These are phyloP conservation scores for Drosophila ustulata DNA, from an alignment of 2,888 invertebrate species.

Conservation along the genomic window DNA sequence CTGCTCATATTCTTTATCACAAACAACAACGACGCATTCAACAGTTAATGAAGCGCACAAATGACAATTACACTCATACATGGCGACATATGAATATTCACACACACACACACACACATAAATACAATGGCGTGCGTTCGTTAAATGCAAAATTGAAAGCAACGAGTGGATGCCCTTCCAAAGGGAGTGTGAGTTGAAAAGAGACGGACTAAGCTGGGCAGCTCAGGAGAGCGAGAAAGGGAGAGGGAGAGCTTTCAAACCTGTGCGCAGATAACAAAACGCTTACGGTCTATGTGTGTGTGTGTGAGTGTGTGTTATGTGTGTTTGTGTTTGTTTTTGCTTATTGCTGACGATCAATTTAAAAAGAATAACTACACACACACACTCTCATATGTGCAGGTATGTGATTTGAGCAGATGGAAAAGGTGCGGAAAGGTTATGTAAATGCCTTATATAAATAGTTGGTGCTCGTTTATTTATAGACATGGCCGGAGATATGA, in stretches of 20 bases:
- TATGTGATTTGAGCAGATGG: background rate
- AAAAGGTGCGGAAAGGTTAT: constrained; percentile 32
- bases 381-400: constrained; percentile 9
- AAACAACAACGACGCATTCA: constrained; percentile 39
- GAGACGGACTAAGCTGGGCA: constrained; percentile 8
- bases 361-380: constrained; percentile 20
- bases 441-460: constrained; percentile 30
- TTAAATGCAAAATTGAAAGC: constrained; percentile 48
- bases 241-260: constrained; percentile 27
- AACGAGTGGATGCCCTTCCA: constrained; percentile 1
- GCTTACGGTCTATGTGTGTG: constrained; percentile 22
- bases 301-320: constrained; percentile 1
- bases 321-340: constrained; percentile 1
- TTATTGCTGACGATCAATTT: constrained; percentile 38
- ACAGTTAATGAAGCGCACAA: constrained; percentile 71
- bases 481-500: constrained; percentile 6
- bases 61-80: constrained; percentile 47
- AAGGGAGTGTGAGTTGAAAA: background rate
- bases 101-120: background rate
- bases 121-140: constrained; percentile 47
- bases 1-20: constrained; percentile 40
- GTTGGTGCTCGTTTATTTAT: constrained; percentile 6
- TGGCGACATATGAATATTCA: background rate
- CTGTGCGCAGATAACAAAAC: constrained; percentile 49
- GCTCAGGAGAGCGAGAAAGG: constrained; percentile 12